Percentiles rank a stretch among this genome's conserved stretches.
Conservation (phyloP, 2,888 invertebrate genomes). For the Drosophila setosimentum region DNA sequence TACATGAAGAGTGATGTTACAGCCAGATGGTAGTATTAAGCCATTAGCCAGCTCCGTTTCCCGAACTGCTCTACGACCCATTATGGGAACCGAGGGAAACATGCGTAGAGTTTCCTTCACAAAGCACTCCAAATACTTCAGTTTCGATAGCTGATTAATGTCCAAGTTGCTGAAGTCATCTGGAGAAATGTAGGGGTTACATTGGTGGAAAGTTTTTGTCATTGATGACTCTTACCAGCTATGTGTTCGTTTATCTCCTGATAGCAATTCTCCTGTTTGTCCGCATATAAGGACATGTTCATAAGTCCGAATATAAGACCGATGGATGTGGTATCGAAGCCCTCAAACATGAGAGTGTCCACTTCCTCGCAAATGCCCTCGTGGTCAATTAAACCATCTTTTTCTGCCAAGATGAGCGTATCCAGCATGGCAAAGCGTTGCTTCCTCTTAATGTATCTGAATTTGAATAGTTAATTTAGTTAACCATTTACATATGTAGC, state of each 20-base stretch:
- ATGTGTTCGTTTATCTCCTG: slow-evolving; percentile 72
- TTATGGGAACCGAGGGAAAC: slow-evolving; percentile 88
- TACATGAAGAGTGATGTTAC: slow-evolving; percentile 69
- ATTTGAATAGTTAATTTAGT: background rate
- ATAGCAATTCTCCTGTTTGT: slow-evolving; percentile 74
- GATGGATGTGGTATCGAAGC: slow-evolving; percentile 78
- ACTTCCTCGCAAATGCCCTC: slow-evolving; percentile 89
- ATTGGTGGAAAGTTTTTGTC: background rate
- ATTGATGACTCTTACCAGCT: slow-evolving; percentile 50
- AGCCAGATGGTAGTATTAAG: slow-evolving; percentile 68
- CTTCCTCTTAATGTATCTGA: slow-evolving; percentile 64
- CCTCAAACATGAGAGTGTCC: slow-evolving; percentile 88
- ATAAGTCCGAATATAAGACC: slow-evolving; percentile 75
- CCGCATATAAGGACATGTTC: slow-evolving; percentile 71
- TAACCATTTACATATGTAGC: background rate
- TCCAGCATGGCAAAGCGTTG: slow-evolving; percentile 80
- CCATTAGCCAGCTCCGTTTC: slow-evolving; percentile 71
- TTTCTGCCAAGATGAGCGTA: slow-evolving; percentile 73
- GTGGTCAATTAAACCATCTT: slow-evolving; percentile 77
- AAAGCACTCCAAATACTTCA: slow-evolving; percentile 68
- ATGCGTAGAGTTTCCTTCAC: slow-evolving; percentile 84
- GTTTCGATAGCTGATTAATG: slow-evolving; percentile 45
- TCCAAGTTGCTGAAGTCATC: slow-evolving; percentile 67
- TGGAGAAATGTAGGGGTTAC: background rate
- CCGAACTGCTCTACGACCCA: slow-evolving; percentile 86